phyloP scores from a whole-genome alignment of 2,888 invertebrate species.

The Dryadula phaetusa region DNA sequence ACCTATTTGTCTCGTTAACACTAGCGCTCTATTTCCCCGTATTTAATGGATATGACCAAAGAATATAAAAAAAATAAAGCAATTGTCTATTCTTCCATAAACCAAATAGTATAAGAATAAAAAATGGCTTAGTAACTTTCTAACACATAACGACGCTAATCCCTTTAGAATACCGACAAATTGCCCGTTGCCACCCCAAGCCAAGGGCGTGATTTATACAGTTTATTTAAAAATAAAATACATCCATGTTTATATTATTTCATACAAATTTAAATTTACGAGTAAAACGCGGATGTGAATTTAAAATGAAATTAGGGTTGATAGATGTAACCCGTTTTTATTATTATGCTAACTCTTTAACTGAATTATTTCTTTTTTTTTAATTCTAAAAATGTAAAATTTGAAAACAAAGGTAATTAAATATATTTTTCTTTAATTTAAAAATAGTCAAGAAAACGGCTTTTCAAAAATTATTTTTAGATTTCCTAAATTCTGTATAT shows the following conservation, averaged over 20 bases:
- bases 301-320: conserved; percentile 29
- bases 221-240: conserved; percentile 36
- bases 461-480: not conserved
- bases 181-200: conserved; percentile 51
- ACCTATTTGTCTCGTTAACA: conserved; percentile 8
- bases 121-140: conserved; percentile 70
- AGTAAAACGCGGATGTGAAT: conserved; percentile 26
- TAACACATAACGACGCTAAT: conserved; percentile 71
- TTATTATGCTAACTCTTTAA: conserved; percentile 10
- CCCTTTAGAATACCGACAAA: conserved; percentile 67
- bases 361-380: not conserved
- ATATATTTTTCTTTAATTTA: too few relatives aligned
- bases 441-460: too few relatives aligned
- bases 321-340: conserved; percentile 17
- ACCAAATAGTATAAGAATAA: conserved; percentile 46
- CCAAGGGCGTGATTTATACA: conserved; percentile 34
- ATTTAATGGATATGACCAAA: conserved; percentile 11
- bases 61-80: conserved; percentile 11
- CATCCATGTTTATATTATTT: conserved; percentile 32
- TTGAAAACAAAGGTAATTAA: not conserved
- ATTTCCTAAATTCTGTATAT: too few relatives aligned
- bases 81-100: conserved; percentile 22
- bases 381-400: not conserved
- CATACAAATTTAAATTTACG: conserved; percentile 33
- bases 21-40: not conserved